These are phyloP conservation scores for Pachypsylla venusta DNA, from an alignment of 1,140 invertebrate genomes.

Conservation along the genomic window DNA sequence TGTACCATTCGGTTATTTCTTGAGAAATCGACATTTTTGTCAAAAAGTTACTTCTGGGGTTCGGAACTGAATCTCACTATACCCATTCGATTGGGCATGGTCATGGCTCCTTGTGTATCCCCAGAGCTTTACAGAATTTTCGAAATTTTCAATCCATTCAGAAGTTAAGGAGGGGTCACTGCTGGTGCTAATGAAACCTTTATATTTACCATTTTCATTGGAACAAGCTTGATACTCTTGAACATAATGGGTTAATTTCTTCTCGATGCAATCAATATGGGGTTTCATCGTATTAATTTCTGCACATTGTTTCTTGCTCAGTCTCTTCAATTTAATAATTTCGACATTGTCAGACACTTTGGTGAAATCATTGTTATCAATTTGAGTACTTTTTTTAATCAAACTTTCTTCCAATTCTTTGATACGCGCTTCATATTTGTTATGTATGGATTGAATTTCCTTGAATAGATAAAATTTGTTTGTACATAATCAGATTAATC, in stretches of 20 bases:
- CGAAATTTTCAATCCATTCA: too few relatives aligned
- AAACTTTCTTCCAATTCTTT: background rate
- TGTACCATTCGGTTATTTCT: too few relatives aligned
- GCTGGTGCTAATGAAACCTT: too few relatives aligned
- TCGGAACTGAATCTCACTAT: too few relatives aligned
- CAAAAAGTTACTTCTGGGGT: too few relatives aligned
- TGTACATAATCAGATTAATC: too few relatives aligned
- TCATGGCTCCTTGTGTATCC: too few relatives aligned
- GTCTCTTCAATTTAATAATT: conserved; percentile 10
- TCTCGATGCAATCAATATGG: background rate
- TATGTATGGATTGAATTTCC: conserved; percentile 1
- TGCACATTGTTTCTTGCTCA: conserved; percentile 10
- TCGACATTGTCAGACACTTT: conserved; percentile 10
- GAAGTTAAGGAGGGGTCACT: too few relatives aligned
- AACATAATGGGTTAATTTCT: background rate
- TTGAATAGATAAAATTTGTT: too few relatives aligned
- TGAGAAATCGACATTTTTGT: too few relatives aligned
- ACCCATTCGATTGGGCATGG: too few relatives aligned
- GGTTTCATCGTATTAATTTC: background rate
- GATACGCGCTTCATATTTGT: conserved; percentile 1
- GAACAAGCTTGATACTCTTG: background rate
- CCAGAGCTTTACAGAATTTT: too few relatives aligned
- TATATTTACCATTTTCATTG: conserved; percentile 11
- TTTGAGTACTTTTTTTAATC: background rate
- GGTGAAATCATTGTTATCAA: background rate